Conservation (phyloP, 1,140 invertebrate species). For the Cherax quadricarinatus region DNA sequence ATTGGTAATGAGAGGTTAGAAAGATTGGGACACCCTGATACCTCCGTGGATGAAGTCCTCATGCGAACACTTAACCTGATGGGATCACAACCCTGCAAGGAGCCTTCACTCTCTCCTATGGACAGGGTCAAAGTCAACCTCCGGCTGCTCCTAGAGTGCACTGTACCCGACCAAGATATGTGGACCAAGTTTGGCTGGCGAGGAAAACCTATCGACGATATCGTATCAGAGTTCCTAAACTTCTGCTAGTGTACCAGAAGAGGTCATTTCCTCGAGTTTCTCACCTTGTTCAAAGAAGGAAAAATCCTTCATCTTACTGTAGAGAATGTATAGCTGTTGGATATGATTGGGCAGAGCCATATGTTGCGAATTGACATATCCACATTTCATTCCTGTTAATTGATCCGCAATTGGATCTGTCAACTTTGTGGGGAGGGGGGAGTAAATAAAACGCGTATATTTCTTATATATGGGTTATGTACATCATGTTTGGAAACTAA, state of each 20-base stretch:
- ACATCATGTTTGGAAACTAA: no score
- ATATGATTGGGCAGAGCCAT: neutral
- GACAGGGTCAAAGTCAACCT: conserved; percentile 73
- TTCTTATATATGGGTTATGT: no score
- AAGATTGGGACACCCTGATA: conserved; percentile 64
- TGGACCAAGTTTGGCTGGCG: conserved; percentile 73
- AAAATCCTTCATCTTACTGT: neutral
- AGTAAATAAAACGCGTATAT: no score
- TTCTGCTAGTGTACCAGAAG: conserved; percentile 14
- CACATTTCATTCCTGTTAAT: neutral
- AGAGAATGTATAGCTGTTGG: neutral
- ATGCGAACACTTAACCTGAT: conserved; percentile 66
- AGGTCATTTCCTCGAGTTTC: neutral
- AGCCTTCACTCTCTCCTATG: conserved; percentile 69
- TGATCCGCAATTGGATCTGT: neutral
- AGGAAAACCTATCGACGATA: conserved; percentile 73
- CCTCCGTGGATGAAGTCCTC: conserved; percentile 69
- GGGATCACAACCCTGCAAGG: conserved; percentile 70
- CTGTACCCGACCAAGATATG: conserved; percentile 72
- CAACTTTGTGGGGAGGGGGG: no score
- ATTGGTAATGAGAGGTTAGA: conserved; percentile 61
- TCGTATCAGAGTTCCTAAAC: conserved; percentile 71
- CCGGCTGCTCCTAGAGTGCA: conserved; percentile 70
- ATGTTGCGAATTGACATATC: neutral
- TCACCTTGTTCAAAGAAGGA: neutral